Base-by-base conservation (phyloP, 2,113 vertebrate genomes). In the Lepidothrix coronata region DNA sequence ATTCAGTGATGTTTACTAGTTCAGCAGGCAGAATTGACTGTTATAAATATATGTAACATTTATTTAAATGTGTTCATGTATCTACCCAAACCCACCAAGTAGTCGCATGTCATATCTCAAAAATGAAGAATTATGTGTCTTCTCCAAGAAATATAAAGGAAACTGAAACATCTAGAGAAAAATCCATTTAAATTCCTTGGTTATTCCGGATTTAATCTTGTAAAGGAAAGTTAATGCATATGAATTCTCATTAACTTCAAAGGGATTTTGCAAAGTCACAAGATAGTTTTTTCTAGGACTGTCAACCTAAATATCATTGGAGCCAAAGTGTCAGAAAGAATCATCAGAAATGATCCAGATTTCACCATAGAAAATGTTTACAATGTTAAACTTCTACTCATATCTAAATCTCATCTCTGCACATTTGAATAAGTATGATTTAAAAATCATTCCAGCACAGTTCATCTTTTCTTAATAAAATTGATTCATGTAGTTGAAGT, bases 381-480 rank as follows among this genome's bases (percentile, higher is more conserved):
- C 25, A 52, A 72, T 92, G 35, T 91, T 88, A 82, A 49, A 84
- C 19, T 89, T 91, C 76, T 87, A 22, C 66, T 85, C 51, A 18
- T 92, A 83, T 95, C 77, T 91, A 88, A 91, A 89, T 88, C 44
- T 94, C 80, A 80, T 95, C 62, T 80, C 80, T 87, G 59, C 31
- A 77, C 55, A 48, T 92, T 95, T 81, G 84, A 94, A 86, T 44
- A 77, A 91, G 73, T 54, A 91, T 31, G n/a, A 75, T 68, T 93
- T 90, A 54, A 85, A 93, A 93, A 92, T 31, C 86, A 89, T 94
- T 95, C 49, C 21, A 88, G 12, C 55, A 61, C n/a, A 80, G 88
- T 85, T 93, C 48, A 88, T 95, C 81, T 93, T 97, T 93, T 89
- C 74, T 88, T 89, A 92, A 96, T 96, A 94, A 94, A 95, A 88